Evolutionary conservation across 2,888 invertebrate genomes (phyloP).

Genomic region (Mantis religiosa): DNA sequence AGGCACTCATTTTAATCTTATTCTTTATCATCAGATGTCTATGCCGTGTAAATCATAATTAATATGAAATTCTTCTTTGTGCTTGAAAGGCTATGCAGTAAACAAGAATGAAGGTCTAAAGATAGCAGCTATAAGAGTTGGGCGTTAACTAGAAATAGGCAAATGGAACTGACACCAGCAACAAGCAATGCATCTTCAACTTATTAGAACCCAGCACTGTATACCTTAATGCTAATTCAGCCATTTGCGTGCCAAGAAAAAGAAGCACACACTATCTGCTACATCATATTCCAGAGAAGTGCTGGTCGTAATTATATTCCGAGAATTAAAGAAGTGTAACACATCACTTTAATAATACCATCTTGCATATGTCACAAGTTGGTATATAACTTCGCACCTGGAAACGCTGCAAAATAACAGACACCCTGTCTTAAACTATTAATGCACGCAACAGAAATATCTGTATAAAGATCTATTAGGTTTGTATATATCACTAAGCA

Average conservation of each 20-base stretch:
- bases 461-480: too few species aligned
- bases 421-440: neutral
- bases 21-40: too few species aligned
- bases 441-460: neutral
- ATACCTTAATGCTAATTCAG: neutral
- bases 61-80: too few species aligned
- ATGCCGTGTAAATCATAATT: too few species aligned
- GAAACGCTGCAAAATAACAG: neutral
- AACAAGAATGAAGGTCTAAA: too few species aligned
- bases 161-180: neutral
- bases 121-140: too few species aligned
- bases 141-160: too few species aligned
- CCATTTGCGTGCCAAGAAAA: neutral
- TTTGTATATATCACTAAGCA: too few species aligned
- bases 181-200: neutral
- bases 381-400: neutral
- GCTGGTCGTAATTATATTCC: neutral
- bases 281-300: neutral
- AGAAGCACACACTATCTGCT: neutral
- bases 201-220: neutral
- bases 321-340: neutral
- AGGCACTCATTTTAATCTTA: too few species aligned
- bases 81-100: too few species aligned
- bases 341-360: neutral
- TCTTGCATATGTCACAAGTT: neutral